Conservation (phyloP, 2,797 vertebrate species). For the Cryptoprocta ferox region DNA sequence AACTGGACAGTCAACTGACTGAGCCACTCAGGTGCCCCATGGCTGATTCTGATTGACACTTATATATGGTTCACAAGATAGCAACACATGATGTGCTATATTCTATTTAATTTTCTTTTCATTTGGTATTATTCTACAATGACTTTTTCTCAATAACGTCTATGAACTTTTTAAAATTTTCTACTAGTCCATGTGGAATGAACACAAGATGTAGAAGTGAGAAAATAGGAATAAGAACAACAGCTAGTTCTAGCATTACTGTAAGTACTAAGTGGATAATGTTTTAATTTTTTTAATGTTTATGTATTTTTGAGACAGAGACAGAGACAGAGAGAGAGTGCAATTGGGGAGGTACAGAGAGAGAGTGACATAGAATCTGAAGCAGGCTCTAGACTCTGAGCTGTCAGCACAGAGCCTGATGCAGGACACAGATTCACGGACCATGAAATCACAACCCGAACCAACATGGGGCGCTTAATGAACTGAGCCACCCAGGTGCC, state of each 20-base stretch:
- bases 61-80: not conserved
- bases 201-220: not conserved
- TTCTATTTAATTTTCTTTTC: not conserved
- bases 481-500: no score
- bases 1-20: no score
- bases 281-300: not conserved
- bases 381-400: no score
- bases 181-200: not conserved
- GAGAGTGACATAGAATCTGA: no score
- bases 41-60: not conserved
- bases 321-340: no score
- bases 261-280: not conserved
- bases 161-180: not conserved
- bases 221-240: not conserved
- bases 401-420: no score
- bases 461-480: no score
- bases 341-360: no score
- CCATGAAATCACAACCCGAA: no score
- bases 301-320: no score
- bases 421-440: no score
- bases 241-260: not conserved
- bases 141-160: not conserved
- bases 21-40: not conserved
- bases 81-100: not conserved
- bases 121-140: slow-evolving; percentile 23